Conservation (phyloP, 2,113 vertebrate genomes). For the Spilogale gracilis region DNA sequence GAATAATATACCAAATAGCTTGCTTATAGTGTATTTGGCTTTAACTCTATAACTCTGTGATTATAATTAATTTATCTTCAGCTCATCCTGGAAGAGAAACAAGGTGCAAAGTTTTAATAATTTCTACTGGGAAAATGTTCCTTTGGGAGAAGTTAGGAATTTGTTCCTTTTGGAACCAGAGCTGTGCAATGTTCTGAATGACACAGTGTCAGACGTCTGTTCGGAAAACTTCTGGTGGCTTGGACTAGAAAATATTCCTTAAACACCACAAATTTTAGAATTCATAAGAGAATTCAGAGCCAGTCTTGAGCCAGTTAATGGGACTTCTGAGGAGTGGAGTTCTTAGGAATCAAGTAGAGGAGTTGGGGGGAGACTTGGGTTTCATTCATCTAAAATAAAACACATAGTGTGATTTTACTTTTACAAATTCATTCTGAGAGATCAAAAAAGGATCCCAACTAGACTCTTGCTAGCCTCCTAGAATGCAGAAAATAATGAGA, state of each 20-base stretch:
- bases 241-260: constrained; percentile 76
- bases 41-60: background rate
- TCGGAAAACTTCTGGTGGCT: constrained; percentile 75
- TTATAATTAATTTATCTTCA: constrained; percentile 23
- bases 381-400: constrained; percentile 36
- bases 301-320: constrained; percentile 68
- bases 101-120: constrained; percentile 15
- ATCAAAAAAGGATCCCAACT: background rate
- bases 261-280: constrained; percentile 71
- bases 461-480: constrained; percentile 51
- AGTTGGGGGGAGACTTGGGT: background rate
- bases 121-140: constrained; percentile 34
- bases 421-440: constrained; percentile 31
- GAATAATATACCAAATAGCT: background rate
- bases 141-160: background rate
- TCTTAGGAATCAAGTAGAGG: constrained; percentile 60
- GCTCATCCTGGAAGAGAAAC: background rate
- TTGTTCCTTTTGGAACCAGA: constrained; percentile 71
- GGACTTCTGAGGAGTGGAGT: constrained; percentile 48
- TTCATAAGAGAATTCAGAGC: constrained; percentile 64
- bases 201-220: constrained; percentile 62
- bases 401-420: background rate
- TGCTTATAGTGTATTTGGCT: background rate
- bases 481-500: background rate
- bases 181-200: constrained; percentile 64